Percentiles rank a stretch among this genome's conserved stretches.
These are phyloP conservation scores for Pammene aurita DNA, from an alignment of 2,888 invertebrate genomes.

Conservation along the genomic window DNA sequence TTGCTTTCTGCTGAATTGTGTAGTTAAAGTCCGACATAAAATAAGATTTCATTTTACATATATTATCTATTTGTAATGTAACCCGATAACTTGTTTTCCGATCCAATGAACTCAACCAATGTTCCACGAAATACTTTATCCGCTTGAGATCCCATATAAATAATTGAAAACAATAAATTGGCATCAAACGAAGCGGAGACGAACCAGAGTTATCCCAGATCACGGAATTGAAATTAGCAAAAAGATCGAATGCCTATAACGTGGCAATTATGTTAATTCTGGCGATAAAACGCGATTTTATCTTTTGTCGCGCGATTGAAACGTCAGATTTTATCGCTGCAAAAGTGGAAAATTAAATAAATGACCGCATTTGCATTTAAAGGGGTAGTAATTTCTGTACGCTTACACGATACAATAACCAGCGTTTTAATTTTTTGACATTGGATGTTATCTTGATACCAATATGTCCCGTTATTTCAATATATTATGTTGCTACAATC, in stretches of 20 bases:
- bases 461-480: neutral
- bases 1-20: too few species aligned
- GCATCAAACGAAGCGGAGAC: slow-evolving; percentile 19
- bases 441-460: neutral
- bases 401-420: slow-evolving; percentile 31
- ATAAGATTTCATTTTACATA: neutral
- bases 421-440: slow-evolving; percentile 22
- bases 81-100: neutral
- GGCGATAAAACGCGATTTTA: slow-evolving; percentile 65
- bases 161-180: slow-evolving; percentile 32
- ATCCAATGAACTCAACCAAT: neutral
- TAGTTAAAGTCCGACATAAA: too few species aligned
- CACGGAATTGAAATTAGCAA: slow-evolving; percentile 44
- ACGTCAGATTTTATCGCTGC: slow-evolving; percentile 65
- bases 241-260: slow-evolving; percentile 51
- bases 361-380: slow-evolving; percentile 70
- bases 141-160: slow-evolving; percentile 15
- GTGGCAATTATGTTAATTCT: slow-evolving; percentile 70
- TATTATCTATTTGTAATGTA: neutral
- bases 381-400: slow-evolving; percentile 47
- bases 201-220: slow-evolving; percentile 32
- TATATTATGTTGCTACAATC: neutral
- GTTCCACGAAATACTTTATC: neutral
- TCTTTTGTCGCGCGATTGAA: slow-evolving; percentile 65
- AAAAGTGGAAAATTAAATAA: slow-evolving; percentile 72